These are phyloP conservation scores for Cisticola juncidis DNA, from an alignment of 2,113 vertebrate species.

Conservation along the genomic window DNA sequence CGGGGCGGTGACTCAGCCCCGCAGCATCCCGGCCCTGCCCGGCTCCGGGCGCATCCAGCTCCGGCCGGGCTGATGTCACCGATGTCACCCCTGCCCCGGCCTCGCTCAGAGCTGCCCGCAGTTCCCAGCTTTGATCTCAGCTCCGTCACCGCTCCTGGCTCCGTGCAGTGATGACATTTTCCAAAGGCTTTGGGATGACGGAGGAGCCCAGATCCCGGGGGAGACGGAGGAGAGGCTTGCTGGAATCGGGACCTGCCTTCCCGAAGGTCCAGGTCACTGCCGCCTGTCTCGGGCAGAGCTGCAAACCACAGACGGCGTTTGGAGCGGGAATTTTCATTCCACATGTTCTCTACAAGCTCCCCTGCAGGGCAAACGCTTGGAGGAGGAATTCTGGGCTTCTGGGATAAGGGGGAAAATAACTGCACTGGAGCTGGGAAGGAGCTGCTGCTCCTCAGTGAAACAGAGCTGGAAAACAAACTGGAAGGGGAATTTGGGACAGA, in stretches of 20 bases:
- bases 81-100: slow-evolving; percentile 41
- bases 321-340: background rate
- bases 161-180: background rate
- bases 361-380: background rate
- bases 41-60: slow-evolving; percentile 9
- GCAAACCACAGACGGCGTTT: background rate
- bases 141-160: background rate
- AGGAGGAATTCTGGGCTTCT: background rate
- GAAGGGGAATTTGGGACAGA: background rate
- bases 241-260: background rate
- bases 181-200: background rate
- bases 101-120: background rate
- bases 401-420: background rate
- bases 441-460: background rate
- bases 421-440: background rate
- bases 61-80: slow-evolving; percentile 30
- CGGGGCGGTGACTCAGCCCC: background rate
- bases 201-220: background rate
- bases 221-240: background rate
- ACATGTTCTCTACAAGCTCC: background rate
- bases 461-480: background rate
- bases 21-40: background rate
- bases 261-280: background rate
- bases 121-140: background rate
- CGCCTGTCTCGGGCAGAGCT: background rate